Evolutionary conservation across 35 echinoderm and acorn worm genomes (phyloP).

Genomic region (Lytechinus variegatus): DNA sequence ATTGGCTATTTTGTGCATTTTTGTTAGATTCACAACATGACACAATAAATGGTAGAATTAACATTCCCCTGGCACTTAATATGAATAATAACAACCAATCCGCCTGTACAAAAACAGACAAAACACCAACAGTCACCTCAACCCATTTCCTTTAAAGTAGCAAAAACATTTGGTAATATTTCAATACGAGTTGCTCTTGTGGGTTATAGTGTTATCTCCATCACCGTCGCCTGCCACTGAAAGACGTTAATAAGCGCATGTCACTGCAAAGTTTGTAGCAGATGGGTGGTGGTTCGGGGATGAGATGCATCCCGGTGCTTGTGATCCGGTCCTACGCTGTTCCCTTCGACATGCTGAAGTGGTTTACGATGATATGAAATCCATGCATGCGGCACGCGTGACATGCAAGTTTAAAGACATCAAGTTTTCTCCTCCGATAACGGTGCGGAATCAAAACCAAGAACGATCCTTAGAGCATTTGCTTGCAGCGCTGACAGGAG

Average conservation of each 20-base stretch:
- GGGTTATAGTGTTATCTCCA: not conserved
- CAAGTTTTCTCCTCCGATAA: not conserved
- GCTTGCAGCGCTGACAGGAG: not conserved
- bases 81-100: not conserved
- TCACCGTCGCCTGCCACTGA: not conserved
- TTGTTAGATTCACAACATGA: not conserved
- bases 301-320: not conserved
- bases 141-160: not conserved
- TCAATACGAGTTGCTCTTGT: not conserved
- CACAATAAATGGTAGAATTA: not conserved
- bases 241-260: not conserved
- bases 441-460: not conserved
- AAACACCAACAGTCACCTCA: not conserved
- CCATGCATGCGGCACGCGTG: not conserved
- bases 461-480: not conserved
- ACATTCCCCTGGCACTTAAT: not conserved
- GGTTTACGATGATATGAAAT: not conserved
- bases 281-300: not conserved
- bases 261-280: not conserved
- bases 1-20: not conserved
- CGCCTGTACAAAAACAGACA: not conserved
- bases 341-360: not conserved
- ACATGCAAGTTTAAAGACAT: not conserved
- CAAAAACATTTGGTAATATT: not conserved
- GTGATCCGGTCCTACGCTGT: not conserved